These are phyloP conservation scores for Morpho achilles DNA, from an alignment of 2,888 invertebrate species.

Conservation along the genomic window DNA sequence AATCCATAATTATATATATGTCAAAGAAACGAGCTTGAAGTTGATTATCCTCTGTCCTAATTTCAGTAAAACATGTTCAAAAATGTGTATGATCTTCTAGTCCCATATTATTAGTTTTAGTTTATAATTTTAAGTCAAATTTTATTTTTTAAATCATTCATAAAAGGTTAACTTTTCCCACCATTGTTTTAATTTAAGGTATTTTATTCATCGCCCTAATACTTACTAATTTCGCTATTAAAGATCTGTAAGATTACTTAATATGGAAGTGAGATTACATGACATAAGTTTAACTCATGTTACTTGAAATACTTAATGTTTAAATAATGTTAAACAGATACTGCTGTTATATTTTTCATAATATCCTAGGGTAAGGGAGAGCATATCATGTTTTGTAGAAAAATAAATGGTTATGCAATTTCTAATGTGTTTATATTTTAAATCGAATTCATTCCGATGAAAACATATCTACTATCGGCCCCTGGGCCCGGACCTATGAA, in stretches of 20 bases:
- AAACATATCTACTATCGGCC: too few species aligned
- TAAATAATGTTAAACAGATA: constrained; percentile 27
- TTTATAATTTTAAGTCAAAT: constrained; percentile 4
- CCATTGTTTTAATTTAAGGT: constrained; percentile 18
- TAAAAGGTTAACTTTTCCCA: constrained; percentile 19
- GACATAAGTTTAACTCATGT: constrained; percentile 40
- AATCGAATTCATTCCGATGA: too few species aligned
- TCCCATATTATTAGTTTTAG: constrained; percentile 42
- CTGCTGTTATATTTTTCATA: constrained; percentile 25
- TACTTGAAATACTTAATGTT: constrained; percentile 23
- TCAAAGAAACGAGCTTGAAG: constrained; percentile 44
- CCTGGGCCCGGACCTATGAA: too few species aligned
- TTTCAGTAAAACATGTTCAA: constrained; percentile 33
- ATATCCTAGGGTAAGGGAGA: constrained; percentile 36
- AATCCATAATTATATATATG: too few species aligned
- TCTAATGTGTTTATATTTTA: constrained; percentile 22
- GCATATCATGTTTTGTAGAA: constrained; percentile 75
- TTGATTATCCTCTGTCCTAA: constrained; percentile 47
- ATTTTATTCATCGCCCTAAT: constrained; percentile 9
- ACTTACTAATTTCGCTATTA: constrained; percentile 31
- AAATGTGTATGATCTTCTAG: constrained; percentile 57
- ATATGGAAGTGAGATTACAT: constrained; percentile 47
- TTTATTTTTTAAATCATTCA: constrained; percentile 10
- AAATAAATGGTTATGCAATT: constrained; percentile 58
- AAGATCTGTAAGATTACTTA: constrained; percentile 53